These are phyloP conservation scores for Alentia gelatinosa DNA, from an alignment of 2,888 invertebrate genomes.

Conservation along the genomic window DNA sequence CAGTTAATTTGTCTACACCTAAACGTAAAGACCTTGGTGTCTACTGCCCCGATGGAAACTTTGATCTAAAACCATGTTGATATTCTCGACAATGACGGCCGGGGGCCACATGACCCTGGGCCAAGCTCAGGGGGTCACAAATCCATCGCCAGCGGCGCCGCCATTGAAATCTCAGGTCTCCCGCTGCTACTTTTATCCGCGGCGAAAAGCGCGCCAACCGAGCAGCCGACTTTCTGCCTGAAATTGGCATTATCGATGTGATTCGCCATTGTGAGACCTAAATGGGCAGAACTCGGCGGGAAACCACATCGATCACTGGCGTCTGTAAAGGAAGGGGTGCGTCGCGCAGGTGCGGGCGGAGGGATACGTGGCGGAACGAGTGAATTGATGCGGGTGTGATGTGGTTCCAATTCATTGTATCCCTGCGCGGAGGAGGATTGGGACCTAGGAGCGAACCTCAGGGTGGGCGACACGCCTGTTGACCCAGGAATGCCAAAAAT, in stretches of 20 bases:
- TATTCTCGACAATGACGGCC: constrained; percentile 13
- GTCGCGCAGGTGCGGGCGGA: constrained; percentile 18
- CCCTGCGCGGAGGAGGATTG: neutral
- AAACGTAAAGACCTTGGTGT: neutral
- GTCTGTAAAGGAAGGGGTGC: neutral
- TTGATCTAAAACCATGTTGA: constrained; percentile 47
- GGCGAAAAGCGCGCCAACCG: constrained; percentile 17
- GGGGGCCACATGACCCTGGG: neutral
- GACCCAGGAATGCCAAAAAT: constrained; percentile 27
- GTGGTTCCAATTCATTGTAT: constrained; percentile 38
- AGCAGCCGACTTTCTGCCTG: constrained; percentile 19
- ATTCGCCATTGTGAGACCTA: constrained; percentile 42
- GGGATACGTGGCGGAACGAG: constrained; percentile 31
- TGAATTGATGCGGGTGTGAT: constrained; percentile 43
- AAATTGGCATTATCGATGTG: constrained; percentile 45
- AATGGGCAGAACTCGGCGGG: constrained; percentile 20
- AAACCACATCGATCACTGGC: constrained; percentile 30
- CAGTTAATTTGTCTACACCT: constrained; percentile 45
- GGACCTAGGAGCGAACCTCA: neutral
- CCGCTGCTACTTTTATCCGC: constrained; percentile 13
- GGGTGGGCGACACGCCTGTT: constrained; percentile 10
- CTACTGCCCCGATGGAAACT: neutral
- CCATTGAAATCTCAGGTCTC: constrained; percentile 25
- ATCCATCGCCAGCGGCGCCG: constrained; percentile 40
- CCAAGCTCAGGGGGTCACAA: constrained; percentile 29